phyloP scores from a whole-genome alignment of 2,797 vertebrate genomes.

The Epinephelus awoara region DNA sequence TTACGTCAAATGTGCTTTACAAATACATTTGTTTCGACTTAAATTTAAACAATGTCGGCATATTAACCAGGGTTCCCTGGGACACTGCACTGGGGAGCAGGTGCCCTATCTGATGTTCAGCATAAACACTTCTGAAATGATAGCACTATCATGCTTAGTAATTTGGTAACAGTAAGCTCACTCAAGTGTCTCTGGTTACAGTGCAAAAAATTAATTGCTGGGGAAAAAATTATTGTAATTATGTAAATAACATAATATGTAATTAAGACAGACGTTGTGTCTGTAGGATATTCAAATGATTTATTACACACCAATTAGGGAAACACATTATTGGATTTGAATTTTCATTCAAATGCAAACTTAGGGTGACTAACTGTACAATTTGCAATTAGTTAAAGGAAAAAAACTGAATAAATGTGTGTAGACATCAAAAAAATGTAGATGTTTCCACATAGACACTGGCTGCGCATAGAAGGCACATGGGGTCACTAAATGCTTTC shows the following conservation, averaged over 20 bases:
- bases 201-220: not conserved
- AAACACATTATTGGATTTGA: not conserved
- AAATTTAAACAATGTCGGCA: not conserved
- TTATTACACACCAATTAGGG: not conserved
- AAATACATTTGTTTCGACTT: slow-evolving; percentile 17
- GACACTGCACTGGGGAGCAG: not conserved
- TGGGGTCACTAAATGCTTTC: not conserved
- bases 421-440: not conserved
- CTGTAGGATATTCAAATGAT: slow-evolving; percentile 11
- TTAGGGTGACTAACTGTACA: not conserved
- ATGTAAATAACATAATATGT: not conserved
- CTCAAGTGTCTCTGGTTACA: not conserved
- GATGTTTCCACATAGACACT: not conserved
- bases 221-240: not conserved
- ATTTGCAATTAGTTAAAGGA: not conserved
- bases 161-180: not conserved
- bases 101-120: not conserved
- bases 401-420: not conserved
- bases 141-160: not conserved
- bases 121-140: not conserved
- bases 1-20: not conserved
- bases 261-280: not conserved
- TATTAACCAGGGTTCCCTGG: not conserved
- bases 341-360: slow-evolving; percentile 8
- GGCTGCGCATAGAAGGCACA: too few relatives aligned